Evolutionary conservation across 2,113 vertebrate species (phyloP), one percentile per base, ranked within the genome.

Genomic region (Megaceryle torquata): DNA sequence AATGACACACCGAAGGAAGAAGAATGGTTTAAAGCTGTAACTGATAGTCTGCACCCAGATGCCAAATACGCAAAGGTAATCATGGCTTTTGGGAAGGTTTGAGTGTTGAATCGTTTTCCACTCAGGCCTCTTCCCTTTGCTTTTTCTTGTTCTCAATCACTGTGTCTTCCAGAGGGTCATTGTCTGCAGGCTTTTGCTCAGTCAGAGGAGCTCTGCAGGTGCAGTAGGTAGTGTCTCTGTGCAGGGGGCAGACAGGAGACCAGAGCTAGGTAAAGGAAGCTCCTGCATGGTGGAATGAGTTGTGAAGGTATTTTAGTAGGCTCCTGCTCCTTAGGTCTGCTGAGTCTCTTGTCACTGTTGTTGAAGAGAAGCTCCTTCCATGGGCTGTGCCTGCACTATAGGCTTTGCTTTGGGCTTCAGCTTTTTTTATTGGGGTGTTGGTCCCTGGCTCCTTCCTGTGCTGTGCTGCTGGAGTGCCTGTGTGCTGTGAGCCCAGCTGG

Each of bases 1-100:
- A 99, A 98, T 71, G 99, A 99, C 95, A 99, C 99, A 5, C 99
- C 99, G 13, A 99, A 98, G 94, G 99, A 99, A 86, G 97, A 98
- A n/a, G 99, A 99, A 82, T 99, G 99, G 99, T 99, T 98, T 91
- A 98, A 98, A 97, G 99, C 99, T 43, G 99, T 99, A 75, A 98
- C 97, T 15, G 98, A 99, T 33, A 97, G 98, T 74, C 98, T 99
- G 88, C 99, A 99, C 96, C 98, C 98, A 86, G 98, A 97, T 28
- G 99, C 98, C 97, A 99, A 98, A 95, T 99, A 99, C 60, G 99
- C 99, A 86, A 99, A 99, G 98, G 99, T 99, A 98, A 98, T 97
- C 15, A 72, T 85, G 71, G 56, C 69, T 44, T 68, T 85, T 44
- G 74, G 85, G 80, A 51, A 91, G 74, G 53, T 75, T 48, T 88